Conservation (phyloP, 1,140 invertebrate species). For the Pseudomyrmex gracilis region DNA sequence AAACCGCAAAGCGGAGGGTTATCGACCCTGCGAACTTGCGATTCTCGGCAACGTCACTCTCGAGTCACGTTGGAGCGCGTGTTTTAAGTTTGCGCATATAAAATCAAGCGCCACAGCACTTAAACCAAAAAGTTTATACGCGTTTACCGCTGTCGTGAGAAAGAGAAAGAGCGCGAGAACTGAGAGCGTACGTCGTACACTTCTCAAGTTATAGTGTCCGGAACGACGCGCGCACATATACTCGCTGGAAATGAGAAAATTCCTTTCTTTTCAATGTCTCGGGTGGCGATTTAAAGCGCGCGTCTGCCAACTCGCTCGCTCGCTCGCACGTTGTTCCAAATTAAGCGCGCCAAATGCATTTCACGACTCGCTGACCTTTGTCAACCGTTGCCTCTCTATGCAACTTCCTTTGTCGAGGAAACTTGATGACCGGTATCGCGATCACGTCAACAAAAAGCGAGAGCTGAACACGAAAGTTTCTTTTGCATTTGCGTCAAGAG, state of each 20-base stretch:
- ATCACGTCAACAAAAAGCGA: background rate
- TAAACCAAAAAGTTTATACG: slow-evolving; percentile 64
- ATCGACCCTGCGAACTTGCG: slow-evolving; percentile 22
- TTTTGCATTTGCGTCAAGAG: too few species aligned
- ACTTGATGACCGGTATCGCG: background rate
- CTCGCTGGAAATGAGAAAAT: slow-evolving; percentile 55
- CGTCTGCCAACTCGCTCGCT: background rate
- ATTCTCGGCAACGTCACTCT: slow-evolving; percentile 32
- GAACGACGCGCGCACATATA: background rate
- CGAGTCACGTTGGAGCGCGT: slow-evolving; percentile 4
- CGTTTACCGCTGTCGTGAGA: background rate
- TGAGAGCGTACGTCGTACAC: slow-evolving; percentile 10
- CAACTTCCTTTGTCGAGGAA: background rate
- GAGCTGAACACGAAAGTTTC: background rate
- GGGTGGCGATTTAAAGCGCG: slow-evolving; percentile 34
- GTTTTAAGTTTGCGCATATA: slow-evolving; percentile 53
- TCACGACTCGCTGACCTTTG: slow-evolving; percentile 31
- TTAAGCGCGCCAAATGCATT: slow-evolving; percentile 40
- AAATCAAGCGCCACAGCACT: slow-evolving; percentile 43
- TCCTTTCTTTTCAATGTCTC: slow-evolving; percentile 55
- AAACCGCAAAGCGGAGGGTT: slow-evolving; percentile 40
- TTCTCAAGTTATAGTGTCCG: slow-evolving; percentile 26
- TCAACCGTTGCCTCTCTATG: slow-evolving; percentile 16
- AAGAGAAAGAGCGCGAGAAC: background rate
- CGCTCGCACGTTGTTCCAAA: slow-evolving; percentile 15